These are phyloP conservation scores for Leptopilina boulardi DNA, from an alignment of 1,140 invertebrate species.

Conservation along the genomic window DNA sequence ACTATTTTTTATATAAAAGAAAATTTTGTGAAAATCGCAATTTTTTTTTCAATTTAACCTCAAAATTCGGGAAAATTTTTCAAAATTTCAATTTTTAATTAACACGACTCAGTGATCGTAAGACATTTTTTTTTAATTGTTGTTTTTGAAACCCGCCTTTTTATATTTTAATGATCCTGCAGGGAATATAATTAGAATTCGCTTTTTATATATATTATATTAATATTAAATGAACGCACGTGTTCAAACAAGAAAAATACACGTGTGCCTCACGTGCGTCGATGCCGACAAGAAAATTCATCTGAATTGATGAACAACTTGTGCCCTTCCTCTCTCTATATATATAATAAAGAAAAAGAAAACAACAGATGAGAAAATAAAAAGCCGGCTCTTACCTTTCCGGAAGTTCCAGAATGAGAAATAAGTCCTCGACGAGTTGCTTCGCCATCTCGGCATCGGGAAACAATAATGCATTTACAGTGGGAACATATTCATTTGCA, in stretches of 20 bases:
- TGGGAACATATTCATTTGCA: neutral
- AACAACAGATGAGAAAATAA: slow-evolving; percentile 30
- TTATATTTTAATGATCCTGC: slow-evolving; percentile 20
- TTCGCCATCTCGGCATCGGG: slow-evolving; percentile 27
- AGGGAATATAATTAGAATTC: neutral
- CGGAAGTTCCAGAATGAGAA: slow-evolving; percentile 30
- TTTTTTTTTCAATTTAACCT: too few relatives aligned
- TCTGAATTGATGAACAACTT: neutral
- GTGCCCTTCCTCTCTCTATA: too few relatives aligned
- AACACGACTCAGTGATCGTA: too few relatives aligned
- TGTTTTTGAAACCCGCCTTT: neutral
- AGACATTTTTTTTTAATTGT: too few relatives aligned
- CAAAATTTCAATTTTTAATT: too few relatives aligned
- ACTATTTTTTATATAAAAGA: too few relatives aligned
- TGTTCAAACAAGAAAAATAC: slow-evolving; percentile 5
- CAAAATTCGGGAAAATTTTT: too few relatives aligned
- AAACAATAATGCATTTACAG: slow-evolving; percentile 26
- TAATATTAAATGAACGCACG: neutral
- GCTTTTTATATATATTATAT: too few relatives aligned
- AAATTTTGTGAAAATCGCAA: too few relatives aligned
- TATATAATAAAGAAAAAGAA: slow-evolving; percentile 21
- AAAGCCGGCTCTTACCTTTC: slow-evolving; percentile 26
- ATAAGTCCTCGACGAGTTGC: slow-evolving; percentile 14
- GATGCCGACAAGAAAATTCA: slow-evolving; percentile 19
- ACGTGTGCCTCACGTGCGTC: slow-evolving; percentile 18